Evolutionary conservation across 1,140 invertebrate species (phyloP), one percentile per base, ranked within the genome.

Genomic region (Drosophila saltans): DNA sequence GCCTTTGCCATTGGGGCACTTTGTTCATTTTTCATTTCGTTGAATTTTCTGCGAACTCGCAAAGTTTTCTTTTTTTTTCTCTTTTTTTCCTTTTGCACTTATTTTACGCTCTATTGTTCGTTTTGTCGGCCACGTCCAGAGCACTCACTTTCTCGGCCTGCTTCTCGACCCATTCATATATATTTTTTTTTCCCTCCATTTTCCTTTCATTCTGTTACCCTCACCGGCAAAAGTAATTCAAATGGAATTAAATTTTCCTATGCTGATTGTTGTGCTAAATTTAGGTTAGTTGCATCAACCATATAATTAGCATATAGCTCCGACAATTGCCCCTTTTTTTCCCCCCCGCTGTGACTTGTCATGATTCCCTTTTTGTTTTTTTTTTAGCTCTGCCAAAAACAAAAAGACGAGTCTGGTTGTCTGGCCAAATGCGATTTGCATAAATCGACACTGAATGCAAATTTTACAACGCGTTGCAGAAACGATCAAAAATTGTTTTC

Each of bases 51-150:
- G 84, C 83, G 79, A 79, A 66, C 69, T 70, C 66, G 73, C 83
- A 78, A 88, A 89, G 80, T 83, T 88, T 83, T 75, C 70, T 72
- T 72, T 75, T 81, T 82, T 85, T 68, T 65, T 52, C 64, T 48
- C 66, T 41, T 52, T 41, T 65, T 58, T 70, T 83, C 73, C 88
- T 72, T 90, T 78, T 91, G 81, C 88, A 91, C 82, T 91, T 89
- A 91, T 91, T 91, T 91, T 84, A 88, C 88, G 88, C 69, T 91
- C 89, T 82, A 91, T 91, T 91, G 89, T 89, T 90, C 85, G 72
- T 86, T 90, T 90, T 85, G 81, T 82, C 67, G 85, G 74, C 81
- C 73, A 73, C 68, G 88, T 82, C 75, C 80, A 70, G 78, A 61
- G 76, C 79, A 72, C 69, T 76, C 75, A 76, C 72, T 84, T 71